A percentile compares a stretch with the other conserved stretches of the same genome.
Conservation (phyloP, 2,888 invertebrate species). For the Melieria crassipennis region DNA sequence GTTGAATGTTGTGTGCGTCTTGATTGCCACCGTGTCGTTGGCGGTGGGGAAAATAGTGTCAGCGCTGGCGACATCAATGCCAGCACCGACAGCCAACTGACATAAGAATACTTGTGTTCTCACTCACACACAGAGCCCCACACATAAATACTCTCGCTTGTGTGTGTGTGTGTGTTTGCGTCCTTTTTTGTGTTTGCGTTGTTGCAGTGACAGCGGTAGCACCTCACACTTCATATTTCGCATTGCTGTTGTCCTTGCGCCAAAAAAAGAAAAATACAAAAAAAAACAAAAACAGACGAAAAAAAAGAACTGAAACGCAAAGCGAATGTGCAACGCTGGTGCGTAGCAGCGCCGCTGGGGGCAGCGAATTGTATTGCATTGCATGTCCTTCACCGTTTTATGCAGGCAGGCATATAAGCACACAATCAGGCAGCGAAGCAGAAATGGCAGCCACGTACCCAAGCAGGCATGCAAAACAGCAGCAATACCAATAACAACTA, state of each 20-base stretch:
- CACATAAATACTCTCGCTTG: background rate
- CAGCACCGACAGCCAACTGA: too few relatives aligned
- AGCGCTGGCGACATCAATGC: conserved; percentile 7
- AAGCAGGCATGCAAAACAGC: too few relatives aligned
- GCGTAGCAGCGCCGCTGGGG: background rate
- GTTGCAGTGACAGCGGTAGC: conserved; percentile 19
- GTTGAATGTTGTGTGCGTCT: too few relatives aligned
- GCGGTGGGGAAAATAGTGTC: background rate
- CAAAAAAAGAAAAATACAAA: conserved; percentile 40
- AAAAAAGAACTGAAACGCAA: conserved; percentile 16
- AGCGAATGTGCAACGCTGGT: background rate
- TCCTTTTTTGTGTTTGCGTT: background rate
- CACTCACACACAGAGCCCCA: background rate
- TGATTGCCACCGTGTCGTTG: too few relatives aligned
- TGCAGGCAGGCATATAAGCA: conserved; percentile 36
- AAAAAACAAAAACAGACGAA: conserved; percentile 12
- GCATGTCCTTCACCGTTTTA: conserved; percentile 47
- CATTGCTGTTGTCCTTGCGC: conserved; percentile 45
- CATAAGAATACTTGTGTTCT: background rate
- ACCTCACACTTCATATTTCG: conserved; percentile 4
- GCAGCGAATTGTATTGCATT: background rate
- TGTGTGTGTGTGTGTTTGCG: background rate
- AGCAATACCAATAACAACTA: too few relatives aligned
- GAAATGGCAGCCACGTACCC: too few relatives aligned
- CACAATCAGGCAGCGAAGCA: background rate